A percentile compares a stretch with the other conserved stretches of the same genome.
Conservation (phyloP, 1,140 invertebrate genomes). For the Pseudoatta argentina region DNA sequence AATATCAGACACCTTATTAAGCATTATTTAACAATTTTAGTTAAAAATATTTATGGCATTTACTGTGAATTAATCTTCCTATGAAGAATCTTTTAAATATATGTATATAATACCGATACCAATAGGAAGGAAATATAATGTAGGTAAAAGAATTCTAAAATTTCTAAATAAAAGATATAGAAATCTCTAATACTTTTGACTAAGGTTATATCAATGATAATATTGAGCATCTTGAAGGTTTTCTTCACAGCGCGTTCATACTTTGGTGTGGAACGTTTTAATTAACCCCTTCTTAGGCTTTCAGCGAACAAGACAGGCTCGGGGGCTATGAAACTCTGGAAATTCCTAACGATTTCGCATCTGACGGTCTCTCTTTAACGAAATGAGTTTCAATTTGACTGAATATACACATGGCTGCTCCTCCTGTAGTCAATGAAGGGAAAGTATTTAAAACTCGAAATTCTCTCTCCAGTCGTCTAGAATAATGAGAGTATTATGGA, state of each 20-base stretch:
- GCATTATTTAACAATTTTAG: too few relatives aligned
- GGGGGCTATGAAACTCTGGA: constrained; percentile 56
- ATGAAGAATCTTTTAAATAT: too few relatives aligned
- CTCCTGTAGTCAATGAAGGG: neutral
- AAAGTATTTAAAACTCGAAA: constrained; percentile 57
- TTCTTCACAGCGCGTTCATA: constrained; percentile 55
- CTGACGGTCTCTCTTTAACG: constrained; percentile 68
- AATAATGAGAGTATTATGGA: constrained; percentile 63
- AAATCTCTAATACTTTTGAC: too few relatives aligned
- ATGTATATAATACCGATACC: too few relatives aligned
- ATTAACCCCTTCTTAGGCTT: constrained; percentile 64
- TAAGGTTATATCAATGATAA: constrained; percentile 13
- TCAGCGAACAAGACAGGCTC: constrained; percentile 45
- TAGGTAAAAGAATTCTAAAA: too few relatives aligned
- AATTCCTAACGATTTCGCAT: constrained; percentile 56
- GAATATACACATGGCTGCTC: constrained; percentile 23
- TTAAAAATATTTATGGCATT: too few relatives aligned
- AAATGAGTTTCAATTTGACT: constrained; percentile 74
- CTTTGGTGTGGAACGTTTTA: constrained; percentile 66
- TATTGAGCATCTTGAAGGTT: neutral
- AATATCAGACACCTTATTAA: too few relatives aligned
- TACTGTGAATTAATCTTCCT: too few relatives aligned
- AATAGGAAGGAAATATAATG: too few relatives aligned
- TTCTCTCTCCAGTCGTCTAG: constrained; percentile 29
- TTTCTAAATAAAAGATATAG: too few relatives aligned